Conservation (phyloP, 2,888 invertebrate species). For the Flexamia atlantica region DNA sequence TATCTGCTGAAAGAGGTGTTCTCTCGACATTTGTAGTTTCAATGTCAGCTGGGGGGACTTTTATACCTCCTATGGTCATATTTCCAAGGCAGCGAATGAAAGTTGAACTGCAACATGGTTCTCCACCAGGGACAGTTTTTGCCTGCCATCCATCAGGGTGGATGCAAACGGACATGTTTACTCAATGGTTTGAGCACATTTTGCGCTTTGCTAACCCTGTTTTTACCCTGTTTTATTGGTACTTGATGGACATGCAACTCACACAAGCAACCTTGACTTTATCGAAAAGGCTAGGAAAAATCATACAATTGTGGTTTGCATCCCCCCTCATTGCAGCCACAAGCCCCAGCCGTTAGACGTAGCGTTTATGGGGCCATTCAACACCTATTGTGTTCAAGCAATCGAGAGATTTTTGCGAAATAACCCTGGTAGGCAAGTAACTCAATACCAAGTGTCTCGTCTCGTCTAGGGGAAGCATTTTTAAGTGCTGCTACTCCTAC, state of each 20-base stretch:
- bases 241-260: constrained; percentile 72
- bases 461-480: constrained; percentile 39
- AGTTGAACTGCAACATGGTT: constrained; percentile 70
- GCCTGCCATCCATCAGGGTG: constrained; percentile 71
- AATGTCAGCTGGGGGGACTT: constrained; percentile 52
- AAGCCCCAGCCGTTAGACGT: constrained; percentile 61
- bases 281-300: constrained; percentile 71
- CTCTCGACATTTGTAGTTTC: constrained; percentile 47
- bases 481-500: constrained; percentile 65
- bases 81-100: constrained; percentile 72
- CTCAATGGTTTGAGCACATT: constrained; percentile 71
- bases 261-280: constrained; percentile 71
- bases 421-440: constrained; percentile 68
- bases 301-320: constrained; percentile 72
- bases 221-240: constrained; percentile 71
- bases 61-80: constrained; percentile 49
- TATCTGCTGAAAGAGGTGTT: constrained; percentile 56
- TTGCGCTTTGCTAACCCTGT: constrained; percentile 69
- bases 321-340: constrained; percentile 71
- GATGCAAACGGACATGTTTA: constrained; percentile 70
- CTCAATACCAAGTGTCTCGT: constrained; percentile 28
- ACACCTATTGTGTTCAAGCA: constrained; percentile 63
- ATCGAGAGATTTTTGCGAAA: constrained; percentile 67
- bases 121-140: constrained; percentile 71
- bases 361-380: constrained; percentile 64